These are phyloP conservation scores for Poeciliopsis prolifica DNA, from an alignment of 2,113 vertebrate species.

Conservation along the genomic window DNA sequence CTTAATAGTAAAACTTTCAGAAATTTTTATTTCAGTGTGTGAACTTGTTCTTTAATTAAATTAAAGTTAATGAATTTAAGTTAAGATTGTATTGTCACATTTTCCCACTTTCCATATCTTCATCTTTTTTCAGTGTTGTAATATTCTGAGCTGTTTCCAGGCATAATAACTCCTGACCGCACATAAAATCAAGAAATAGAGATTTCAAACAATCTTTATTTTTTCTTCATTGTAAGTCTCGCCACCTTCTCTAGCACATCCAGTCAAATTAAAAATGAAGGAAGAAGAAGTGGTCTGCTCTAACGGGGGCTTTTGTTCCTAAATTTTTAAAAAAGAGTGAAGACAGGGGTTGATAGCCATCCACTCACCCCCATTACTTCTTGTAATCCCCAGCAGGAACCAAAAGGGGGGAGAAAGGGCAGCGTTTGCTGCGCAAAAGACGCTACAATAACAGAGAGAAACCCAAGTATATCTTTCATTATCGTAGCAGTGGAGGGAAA, in stretches of 20 bases:
- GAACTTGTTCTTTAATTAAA: conserved; percentile 19
- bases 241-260: conserved; percentile 51
- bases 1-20: conserved; percentile 8
- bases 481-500: conserved; percentile 54
- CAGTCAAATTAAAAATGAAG: conserved; percentile 61
- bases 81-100: conserved; percentile 37
- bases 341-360: conserved; percentile 58
- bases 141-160: conserved; percentile 63
- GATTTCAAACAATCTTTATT: conserved; percentile 32
- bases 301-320: conserved; percentile 32
- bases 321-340: conserved; percentile 32
- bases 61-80: neutral
- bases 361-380: conserved; percentile 49
- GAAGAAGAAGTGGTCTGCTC: conserved; percentile 27
- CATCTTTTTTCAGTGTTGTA: conserved; percentile 41
- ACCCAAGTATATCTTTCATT: conserved; percentile 55
- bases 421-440: conserved; percentile 60
- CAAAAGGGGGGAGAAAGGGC: conserved; percentile 76
- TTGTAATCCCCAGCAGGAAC: conserved; percentile 79
- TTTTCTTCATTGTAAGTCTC: conserved; percentile 29
- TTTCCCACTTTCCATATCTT: conserved; percentile 59
- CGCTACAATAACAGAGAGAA: conserved; percentile 77
- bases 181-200: conserved; percentile 48
- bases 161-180: conserved; percentile 60
- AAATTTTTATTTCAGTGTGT: conserved; percentile 53